Evolutionary conservation across 2,888 invertebrate species (phyloP).

Genomic region (Trissolcus brochymenae): DNA sequence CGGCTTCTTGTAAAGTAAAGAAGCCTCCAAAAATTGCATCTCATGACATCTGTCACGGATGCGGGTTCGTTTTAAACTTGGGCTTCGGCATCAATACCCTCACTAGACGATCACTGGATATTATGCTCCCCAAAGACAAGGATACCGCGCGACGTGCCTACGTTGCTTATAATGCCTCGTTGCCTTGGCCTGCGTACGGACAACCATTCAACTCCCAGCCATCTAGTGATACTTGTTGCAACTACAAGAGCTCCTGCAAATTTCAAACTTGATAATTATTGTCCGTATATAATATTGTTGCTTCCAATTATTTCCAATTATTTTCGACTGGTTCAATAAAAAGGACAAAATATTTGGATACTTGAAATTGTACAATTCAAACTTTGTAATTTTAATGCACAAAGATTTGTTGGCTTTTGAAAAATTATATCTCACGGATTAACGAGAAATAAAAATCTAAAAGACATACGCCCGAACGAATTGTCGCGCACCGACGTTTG

Average conservation of each 20-base stretch:
- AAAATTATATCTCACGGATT: too few relatives aligned
- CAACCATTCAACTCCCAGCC: not conserved
- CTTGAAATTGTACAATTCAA: not conserved
- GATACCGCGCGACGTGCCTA: constrained; percentile 64
- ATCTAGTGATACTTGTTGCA: constrained; percentile 1
- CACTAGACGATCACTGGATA: constrained; percentile 91
- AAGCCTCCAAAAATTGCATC: constrained; percentile 89
- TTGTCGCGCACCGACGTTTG: not conserved
- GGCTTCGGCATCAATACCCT: constrained; percentile 91
- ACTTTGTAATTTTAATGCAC: not conserved
- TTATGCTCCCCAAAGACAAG: constrained; percentile 92
- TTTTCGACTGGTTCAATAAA: too few relatives aligned
- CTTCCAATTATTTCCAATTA: too few relatives aligned
- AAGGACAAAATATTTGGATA: too few relatives aligned
- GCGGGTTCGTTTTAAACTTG: constrained; percentile 78
- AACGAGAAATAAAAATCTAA: too few relatives aligned
- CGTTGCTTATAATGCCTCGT: constrained; percentile 6
- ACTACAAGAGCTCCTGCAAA: not conserved
- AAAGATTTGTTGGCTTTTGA: too few relatives aligned
- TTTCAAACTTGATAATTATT: too few relatives aligned
- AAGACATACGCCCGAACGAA: constrained; percentile 1
- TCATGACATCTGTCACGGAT: constrained; percentile 78
- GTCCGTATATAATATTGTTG: too few relatives aligned
- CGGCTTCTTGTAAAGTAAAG: constrained; percentile 81
- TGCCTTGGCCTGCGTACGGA: not conserved